Evolutionary conservation across 2,797 vertebrate genomes (phyloP), one percentile per base, ranked within the genome.

Genomic region (Sebastes matsubarae): DNA sequence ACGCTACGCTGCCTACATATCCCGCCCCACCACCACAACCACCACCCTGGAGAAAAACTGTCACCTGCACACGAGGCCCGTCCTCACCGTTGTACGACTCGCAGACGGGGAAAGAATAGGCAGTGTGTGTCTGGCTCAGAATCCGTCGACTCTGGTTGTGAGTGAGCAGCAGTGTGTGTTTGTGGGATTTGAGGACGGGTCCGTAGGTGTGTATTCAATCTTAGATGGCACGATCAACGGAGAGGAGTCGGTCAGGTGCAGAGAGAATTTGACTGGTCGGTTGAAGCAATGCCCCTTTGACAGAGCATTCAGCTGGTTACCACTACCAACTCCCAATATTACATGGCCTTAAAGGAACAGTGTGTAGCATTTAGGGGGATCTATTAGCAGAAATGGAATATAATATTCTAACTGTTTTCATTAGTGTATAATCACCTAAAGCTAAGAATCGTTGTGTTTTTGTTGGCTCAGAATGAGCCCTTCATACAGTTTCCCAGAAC

Each of bases 181-280:
- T 87, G 92, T 97, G 63, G 96, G 96, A 3, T 97, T 96, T 87
- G 90, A 92, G 73, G 96, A 97, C 12, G 96, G 96, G 8, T 94
- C 95, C 29, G 83, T 97, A 5, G 96, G 94, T 13, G 89, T 95
- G 50, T 97, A 95, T 81, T 84, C 88, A 6, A 72, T 97, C 68
- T 83, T 60, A 77, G 93, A 95, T 54, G 36, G 5, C 27, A 24
- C 2, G 4, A 63, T 27, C 3, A 42, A 77, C 4, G 52, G 59
- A 14, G 79, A 87, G 30, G 74, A 77, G 59, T 75, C 36, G 1
- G 29, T 75, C 20, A 61, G 84, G 66, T 64, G 27, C n/a, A 71
- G 54, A 29, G 68, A 88, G 59, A 58, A 60, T 50, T 16, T 54
- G 61, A 77, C 72, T 6, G 59, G 25, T 22, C 76, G 60, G n/a